These are phyloP conservation scores for Oncorhynchus clarkii DNA, from an alignment of 2,113 vertebrate genomes.

Conservation along the genomic window DNA sequence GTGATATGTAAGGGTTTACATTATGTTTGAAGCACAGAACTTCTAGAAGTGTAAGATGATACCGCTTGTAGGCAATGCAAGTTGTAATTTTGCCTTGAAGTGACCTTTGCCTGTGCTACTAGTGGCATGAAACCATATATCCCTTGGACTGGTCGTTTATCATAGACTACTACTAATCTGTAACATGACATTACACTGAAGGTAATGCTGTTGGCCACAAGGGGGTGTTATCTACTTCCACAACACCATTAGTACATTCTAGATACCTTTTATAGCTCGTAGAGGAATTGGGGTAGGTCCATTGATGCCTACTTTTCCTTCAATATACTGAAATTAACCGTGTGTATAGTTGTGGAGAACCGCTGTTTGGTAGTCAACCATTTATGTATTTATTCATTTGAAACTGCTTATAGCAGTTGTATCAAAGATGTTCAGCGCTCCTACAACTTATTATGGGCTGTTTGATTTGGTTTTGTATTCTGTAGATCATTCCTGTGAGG, in stretches of 20 bases:
- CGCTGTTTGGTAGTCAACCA: constrained; percentile 24
- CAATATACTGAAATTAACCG: constrained; percentile 21
- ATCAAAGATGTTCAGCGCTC: too few species aligned
- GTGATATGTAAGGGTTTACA: neutral
- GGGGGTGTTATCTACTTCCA: constrained; percentile 41
- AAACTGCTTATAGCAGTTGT: constrained; percentile 11
- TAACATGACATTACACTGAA: neutral
- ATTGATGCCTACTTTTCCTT: constrained; percentile 31
- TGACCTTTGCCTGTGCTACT: constrained; percentile 40
- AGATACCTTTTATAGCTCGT: too few species aligned
- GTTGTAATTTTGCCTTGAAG: neutral
- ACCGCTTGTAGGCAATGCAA: neutral
- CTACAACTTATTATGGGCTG: neutral
- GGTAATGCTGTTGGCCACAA: constrained; percentile 36
- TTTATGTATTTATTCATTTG: constrained; percentile 25
- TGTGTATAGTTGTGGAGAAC: constrained; percentile 37
- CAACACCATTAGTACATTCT: neutral
- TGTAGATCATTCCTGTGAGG: constrained; percentile 9
- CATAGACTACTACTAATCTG: neutral
- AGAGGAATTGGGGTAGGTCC: constrained; percentile 16
- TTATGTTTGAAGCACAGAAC: constrained; percentile 6
- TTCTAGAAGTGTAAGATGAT: constrained; percentile 31
- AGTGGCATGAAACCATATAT: constrained; percentile 18
- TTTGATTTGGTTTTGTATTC: constrained; percentile 6
- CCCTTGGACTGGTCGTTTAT: neutral